phyloP scores from a whole-genome alignment of 1,140 invertebrate species.

The Diplogasteroides magnus region DNA sequence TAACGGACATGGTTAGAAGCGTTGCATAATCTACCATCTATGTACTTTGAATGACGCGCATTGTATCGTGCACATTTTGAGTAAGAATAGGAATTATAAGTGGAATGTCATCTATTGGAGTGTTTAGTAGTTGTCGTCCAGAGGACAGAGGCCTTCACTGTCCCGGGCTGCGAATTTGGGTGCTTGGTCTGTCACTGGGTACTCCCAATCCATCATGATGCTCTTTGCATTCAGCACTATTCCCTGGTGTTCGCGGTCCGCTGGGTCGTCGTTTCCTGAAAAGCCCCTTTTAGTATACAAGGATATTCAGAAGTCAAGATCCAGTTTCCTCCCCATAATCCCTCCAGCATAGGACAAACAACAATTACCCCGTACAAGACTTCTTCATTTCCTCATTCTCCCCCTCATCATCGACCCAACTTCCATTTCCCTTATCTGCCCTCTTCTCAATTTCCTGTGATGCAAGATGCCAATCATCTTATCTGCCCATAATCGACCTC shows the following conservation, averaged over 20 bases:
- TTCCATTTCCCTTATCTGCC: background rate
- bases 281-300: slow-evolving; percentile 22
- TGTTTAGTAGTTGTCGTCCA: too few relatives aligned
- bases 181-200: slow-evolving; percentile 43
- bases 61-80: too few relatives aligned
- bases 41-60: too few relatives aligned
- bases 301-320: background rate
- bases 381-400: slow-evolving; percentile 5
- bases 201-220: slow-evolving; percentile 46
- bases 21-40: too few relatives aligned
- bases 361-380: slow-evolving; percentile 21
- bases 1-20: too few relatives aligned
- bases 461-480: too few relatives aligned
- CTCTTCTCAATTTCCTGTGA: background rate
- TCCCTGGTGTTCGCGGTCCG: slow-evolving; percentile 35
- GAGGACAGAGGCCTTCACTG: background rate
- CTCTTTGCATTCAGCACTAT: slow-evolving; percentile 42
- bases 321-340: slow-evolving; percentile 1
- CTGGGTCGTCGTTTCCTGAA: slow-evolving; percentile 44
- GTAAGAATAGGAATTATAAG: too few relatives aligned
- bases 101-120: too few relatives aligned
- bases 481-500: too few relatives aligned
- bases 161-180: background rate
- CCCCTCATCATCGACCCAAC: background rate
- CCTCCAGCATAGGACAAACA: slow-evolving; percentile 8